Evolutionary conservation across 2,113 vertebrate genomes (phyloP), one percentile per base, ranked within the genome.

Genomic region (Phaethornis superciliosus): DNA sequence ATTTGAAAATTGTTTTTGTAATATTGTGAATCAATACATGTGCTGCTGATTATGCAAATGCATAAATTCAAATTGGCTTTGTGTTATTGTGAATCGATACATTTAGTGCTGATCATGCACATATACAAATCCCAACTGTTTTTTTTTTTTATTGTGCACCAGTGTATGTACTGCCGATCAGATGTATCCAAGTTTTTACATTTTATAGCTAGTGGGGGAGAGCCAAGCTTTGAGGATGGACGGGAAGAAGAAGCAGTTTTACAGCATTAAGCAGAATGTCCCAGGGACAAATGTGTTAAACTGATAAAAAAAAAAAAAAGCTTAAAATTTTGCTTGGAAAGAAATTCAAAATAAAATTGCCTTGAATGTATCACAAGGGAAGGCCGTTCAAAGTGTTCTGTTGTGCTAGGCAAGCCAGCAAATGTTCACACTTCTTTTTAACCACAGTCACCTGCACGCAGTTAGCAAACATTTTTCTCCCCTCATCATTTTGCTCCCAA

Each of bases 331-430:
- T 68, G 64, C 64, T 96, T 93, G 91, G 94, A 91, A 85, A 91
- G 93, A 54, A 88, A 81, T 35, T 70, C 40, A 88, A 69, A 94
- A 74, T 74, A 37, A 91, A 96, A 84, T 88, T 81, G 79, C 76
- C 91, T 85, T 28, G 12, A 91, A 59, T 35, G 52, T 58, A 83
- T 68, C 15, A 0, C 56, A 79, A 59, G 95, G 94, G 89, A 95
- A 83, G 88, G 89, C 84, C 9, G 28, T 78, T 83, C 65, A 1
- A 44, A 91, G 69, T 74, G 91, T 77, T 94, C 91, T 95, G 85
- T 88, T 93, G 91, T 86, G 89, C 85, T 83, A 81, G 88, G 96
- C 85, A 81, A 95, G 95, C 91, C 95, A 96, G 85, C 76, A 91
- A 95, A 91, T 56, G 85, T 95, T 95, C 93, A 92, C 94, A 85